Evolutionary conservation across 2,113 vertebrate genomes (phyloP).

Genomic region (Rostratula benghalensis): DNA sequence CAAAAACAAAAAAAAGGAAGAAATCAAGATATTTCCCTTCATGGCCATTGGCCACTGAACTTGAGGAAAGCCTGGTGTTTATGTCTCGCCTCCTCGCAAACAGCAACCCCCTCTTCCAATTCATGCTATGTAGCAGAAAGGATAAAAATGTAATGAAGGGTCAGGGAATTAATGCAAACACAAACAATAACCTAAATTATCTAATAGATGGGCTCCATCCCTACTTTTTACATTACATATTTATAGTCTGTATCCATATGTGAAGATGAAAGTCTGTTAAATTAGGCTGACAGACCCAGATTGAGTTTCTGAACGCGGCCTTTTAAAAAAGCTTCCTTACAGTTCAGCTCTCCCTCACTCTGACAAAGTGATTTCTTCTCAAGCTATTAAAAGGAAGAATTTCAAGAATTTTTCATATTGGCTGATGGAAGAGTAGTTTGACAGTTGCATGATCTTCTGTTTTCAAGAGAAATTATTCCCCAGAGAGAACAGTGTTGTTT

Average conservation of each 20-base stretch:
- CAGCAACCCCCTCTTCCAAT: not conserved
- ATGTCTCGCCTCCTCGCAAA: too few relatives aligned
- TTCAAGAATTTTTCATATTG: constrained; percentile 40
- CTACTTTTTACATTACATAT: not conserved
- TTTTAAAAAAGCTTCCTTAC: not conserved
- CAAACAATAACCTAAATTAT: not conserved
- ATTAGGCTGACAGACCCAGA: not conserved
- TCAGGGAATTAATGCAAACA: not conserved
- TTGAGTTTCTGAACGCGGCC: constrained; percentile 1
- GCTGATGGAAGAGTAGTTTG: not conserved
- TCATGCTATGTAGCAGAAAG: not conserved
- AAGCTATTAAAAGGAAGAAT: constrained; percentile 22
- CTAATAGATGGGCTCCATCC: not conserved
- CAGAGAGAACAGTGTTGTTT: not conserved
- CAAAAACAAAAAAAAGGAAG: too few relatives aligned
- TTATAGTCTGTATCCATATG: not conserved
- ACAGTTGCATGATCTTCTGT: not conserved
- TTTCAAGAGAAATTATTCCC: constrained; percentile 26
- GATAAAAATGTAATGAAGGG: not conserved
- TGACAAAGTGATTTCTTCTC: constrained; percentile 7
- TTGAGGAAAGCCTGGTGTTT: too few relatives aligned
- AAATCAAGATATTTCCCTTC: too few relatives aligned
- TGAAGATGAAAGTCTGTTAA: not conserved
- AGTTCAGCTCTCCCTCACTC: not conserved
- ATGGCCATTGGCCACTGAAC: too few relatives aligned